A percentile compares a stretch with the other conserved stretches of the same genome.
phyloP scores from a whole-genome alignment of 2,888 invertebrate species.

The Horisme vitalbata region DNA sequence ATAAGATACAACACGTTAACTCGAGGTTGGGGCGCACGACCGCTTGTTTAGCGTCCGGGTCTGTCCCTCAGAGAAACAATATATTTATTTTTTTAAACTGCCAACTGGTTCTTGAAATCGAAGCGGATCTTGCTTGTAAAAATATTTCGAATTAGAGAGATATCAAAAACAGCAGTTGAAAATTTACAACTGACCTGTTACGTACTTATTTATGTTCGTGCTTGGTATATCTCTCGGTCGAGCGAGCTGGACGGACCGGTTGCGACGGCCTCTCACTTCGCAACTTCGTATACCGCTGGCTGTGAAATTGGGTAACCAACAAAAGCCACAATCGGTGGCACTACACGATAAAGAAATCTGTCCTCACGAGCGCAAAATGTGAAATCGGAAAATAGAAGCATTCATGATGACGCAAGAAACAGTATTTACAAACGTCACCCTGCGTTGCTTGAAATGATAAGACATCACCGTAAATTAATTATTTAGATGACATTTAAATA shows the following conservation, averaged over 20 bases:
- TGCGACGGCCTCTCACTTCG: slow-evolving; percentile 81
- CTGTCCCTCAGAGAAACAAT: slow-evolving; percentile 59
- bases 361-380: slow-evolving; percentile 46
- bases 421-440: slow-evolving; percentile 44
- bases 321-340: slow-evolving; percentile 65
- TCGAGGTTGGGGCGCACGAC: slow-evolving; percentile 70
- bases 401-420: slow-evolving; percentile 49
- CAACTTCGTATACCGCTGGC: slow-evolving; percentile 73
- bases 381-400: slow-evolving; percentile 44
- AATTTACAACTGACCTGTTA: slow-evolving; percentile 51
- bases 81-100: slow-evolving; percentile 36
- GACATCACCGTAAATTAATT: slow-evolving; percentile 46
- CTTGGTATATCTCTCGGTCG: slow-evolving; percentile 67
- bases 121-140: slow-evolving; percentile 46
- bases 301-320: slow-evolving; percentile 81
- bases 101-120: slow-evolving; percentile 45
- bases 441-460: slow-evolving; percentile 50
- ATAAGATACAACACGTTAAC: slow-evolving; percentile 77
- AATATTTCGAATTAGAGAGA: slow-evolving; percentile 16
- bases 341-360: slow-evolving; percentile 65
- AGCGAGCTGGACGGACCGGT: slow-evolving; percentile 75
- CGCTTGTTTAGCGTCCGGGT: slow-evolving; percentile 75
- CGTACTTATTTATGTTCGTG: slow-evolving; percentile 49
- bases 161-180: slow-evolving; percentile 29
- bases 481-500: slow-evolving; percentile 56